Evolutionary conservation across 2,888 invertebrate species (phyloP).

Genomic region (Notocelia uddmanniana): DNA sequence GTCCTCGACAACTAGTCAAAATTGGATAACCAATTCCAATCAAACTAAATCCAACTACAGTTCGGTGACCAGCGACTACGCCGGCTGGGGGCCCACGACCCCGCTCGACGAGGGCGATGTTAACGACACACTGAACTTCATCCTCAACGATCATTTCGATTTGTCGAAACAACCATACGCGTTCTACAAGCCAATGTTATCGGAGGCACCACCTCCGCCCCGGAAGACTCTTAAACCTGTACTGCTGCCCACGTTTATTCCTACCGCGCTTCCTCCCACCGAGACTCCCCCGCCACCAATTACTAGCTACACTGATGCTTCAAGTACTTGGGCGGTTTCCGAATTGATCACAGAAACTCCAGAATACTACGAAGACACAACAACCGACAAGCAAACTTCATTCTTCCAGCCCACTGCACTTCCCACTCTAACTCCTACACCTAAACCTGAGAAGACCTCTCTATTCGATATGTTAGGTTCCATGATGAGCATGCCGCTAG

Average conservation of each 20-base stretch:
- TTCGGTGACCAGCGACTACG: constrained; percentile 77
- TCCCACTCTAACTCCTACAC: constrained; percentile 54
- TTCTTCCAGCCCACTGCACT: constrained; percentile 57
- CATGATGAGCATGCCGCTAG: constrained; percentile 81
- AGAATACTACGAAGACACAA: constrained; percentile 62
- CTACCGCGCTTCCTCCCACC: constrained; percentile 68
- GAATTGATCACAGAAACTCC: constrained; percentile 47
- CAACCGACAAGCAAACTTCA: constrained; percentile 59
- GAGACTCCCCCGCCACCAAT: constrained; percentile 50
- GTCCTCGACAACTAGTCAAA: constrained; percentile 83
- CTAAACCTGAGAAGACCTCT: constrained; percentile 57
- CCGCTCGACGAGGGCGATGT: constrained; percentile 66
- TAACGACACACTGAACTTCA: constrained; percentile 77
- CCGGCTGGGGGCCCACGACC: constrained; percentile 82
- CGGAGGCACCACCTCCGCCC: constrained; percentile 70
- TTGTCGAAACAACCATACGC: constrained; percentile 65
- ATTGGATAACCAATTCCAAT: constrained; percentile 73
- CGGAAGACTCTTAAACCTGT: constrained; percentile 61
- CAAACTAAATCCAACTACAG: constrained; percentile 65
- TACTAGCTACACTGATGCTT: constrained; percentile 54
- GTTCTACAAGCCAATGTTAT: constrained; percentile 75
- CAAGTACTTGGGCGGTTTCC: constrained; percentile 48
- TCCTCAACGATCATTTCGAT: constrained; percentile 66
- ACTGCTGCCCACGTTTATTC: constrained; percentile 65
- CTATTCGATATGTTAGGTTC: constrained; percentile 75